Evolutionary conservation across 2,797 vertebrate genomes (phyloP).

Genomic region (Sciaenops ocellatus): DNA sequence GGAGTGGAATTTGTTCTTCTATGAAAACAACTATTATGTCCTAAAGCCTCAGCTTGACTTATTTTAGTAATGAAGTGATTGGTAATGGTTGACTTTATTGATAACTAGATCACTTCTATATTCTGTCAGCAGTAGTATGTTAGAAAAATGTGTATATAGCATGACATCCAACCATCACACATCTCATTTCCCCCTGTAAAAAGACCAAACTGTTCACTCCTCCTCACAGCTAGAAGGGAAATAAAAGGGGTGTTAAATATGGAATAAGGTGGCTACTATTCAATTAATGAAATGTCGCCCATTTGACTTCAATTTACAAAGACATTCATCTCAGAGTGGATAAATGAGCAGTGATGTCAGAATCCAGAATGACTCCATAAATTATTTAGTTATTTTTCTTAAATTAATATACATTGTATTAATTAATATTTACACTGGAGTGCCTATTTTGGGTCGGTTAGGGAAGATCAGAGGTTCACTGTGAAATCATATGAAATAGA

Average conservation of each 20-base stretch:
- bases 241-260: conserved; percentile 1
- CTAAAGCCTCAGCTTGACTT: neutral
- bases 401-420: neutral
- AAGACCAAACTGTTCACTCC: conserved; percentile 19
- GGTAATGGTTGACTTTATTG: neutral
- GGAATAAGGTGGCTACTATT: conserved; percentile 7
- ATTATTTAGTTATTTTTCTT: conserved; percentile 10
- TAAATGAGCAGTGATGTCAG: conserved; percentile 38
- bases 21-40: neutral
- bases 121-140: neutral
- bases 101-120: no score
- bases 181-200: conserved; percentile 27
- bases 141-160: neutral
- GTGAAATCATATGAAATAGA: neutral
- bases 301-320: conserved; percentile 32
- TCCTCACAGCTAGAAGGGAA: neutral
- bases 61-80: neutral
- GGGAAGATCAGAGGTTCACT: neutral
- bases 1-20: neutral
- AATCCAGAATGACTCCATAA: conserved; percentile 24
- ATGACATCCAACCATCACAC: neutral
- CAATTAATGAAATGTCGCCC: conserved; percentile 29
- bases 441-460: neutral
- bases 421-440: neutral
- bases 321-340: conserved; percentile 9